phyloP scores from a whole-genome alignment of 2,797 vertebrate genomes.

The Aplochiton taeniatus region DNA sequence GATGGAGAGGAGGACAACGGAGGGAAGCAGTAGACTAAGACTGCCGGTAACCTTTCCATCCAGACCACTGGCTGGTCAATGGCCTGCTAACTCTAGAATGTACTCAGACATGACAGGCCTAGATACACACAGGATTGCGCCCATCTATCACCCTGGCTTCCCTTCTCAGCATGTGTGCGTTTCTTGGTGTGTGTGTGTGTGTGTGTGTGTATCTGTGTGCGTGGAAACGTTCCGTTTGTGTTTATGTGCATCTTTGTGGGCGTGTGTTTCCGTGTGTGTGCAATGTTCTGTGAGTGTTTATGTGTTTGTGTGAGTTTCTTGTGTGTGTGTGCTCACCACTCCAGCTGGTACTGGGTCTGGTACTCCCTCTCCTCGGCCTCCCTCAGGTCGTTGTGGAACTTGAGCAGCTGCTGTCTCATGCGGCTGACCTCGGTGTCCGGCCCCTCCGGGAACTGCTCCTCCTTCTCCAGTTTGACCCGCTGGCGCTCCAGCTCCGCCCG shows the following conservation, averaged over 20 bases:
- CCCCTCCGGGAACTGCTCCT: conserved; percentile 77
- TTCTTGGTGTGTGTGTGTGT: conserved; percentile 19
- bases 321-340: conserved; percentile 75
- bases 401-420: conserved; percentile 85
- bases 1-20: conserved; percentile 26
- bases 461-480: conserved; percentile 68
- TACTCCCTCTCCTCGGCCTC: conserved; percentile 79
- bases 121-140: no score
- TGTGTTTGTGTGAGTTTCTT: neutral
- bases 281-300: neutral
- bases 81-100: no score
- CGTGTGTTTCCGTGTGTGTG: conserved; percentile 7
- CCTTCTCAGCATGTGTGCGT: conserved; percentile 16
- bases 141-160: no score
- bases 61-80: no score
- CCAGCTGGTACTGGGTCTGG: conserved; percentile 76
- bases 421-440: conserved; percentile 79
- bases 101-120: no score
- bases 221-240: neutral
- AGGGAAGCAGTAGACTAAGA: conserved; percentile 27
- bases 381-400: conserved; percentile 80
- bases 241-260: neutral
- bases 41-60: no score
- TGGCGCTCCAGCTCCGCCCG: conserved; percentile 76
- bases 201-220: conserved; percentile 11